Evolutionary conservation across 2,888 invertebrate genomes (phyloP).

Genomic region (Agriopis marginaria): DNA sequence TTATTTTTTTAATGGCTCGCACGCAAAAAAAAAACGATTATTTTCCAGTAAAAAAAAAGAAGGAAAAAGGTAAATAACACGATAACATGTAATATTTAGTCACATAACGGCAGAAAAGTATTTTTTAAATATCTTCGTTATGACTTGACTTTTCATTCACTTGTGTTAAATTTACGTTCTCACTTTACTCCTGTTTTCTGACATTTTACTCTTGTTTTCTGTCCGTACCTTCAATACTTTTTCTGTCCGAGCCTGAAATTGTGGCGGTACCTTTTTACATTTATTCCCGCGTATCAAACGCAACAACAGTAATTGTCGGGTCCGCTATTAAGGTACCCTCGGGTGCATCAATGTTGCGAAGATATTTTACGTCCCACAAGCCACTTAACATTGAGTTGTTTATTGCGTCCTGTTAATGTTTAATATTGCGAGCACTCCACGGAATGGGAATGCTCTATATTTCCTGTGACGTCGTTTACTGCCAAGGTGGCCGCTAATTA

Average conservation of each 20-base stretch:
- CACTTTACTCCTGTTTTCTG: background rate
- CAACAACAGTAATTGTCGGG: conserved; percentile 25
- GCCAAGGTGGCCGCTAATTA: conserved; percentile 48
- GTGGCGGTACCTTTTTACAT: conserved; percentile 16
- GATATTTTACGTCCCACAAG: conserved; percentile 47
- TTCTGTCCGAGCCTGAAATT: conserved; percentile 2
- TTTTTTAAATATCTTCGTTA: too few species aligned
- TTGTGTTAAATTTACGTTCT: background rate
- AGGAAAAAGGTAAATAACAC: too few species aligned
- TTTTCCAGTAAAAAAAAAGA: too few species aligned
- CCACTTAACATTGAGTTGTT: conserved; percentile 51
- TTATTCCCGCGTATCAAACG: conserved; percentile 8
- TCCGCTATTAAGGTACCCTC: conserved; percentile 35
- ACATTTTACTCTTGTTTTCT: conserved; percentile 4
- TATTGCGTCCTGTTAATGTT: conserved; percentile 49
- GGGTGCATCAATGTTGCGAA: conserved; percentile 46
- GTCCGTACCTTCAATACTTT: background rate
- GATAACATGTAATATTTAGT: too few species aligned
- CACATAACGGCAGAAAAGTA: too few species aligned
- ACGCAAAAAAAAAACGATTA: too few species aligned
- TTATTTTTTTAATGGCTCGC: too few species aligned
- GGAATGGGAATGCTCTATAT: conserved; percentile 43
- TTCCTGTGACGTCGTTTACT: conserved; percentile 43
- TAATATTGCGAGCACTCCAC: conserved; percentile 45
- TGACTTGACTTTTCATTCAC: background rate